Conservation (phyloP, 2,888 invertebrate species). For the Drosophila basisetae region DNA sequence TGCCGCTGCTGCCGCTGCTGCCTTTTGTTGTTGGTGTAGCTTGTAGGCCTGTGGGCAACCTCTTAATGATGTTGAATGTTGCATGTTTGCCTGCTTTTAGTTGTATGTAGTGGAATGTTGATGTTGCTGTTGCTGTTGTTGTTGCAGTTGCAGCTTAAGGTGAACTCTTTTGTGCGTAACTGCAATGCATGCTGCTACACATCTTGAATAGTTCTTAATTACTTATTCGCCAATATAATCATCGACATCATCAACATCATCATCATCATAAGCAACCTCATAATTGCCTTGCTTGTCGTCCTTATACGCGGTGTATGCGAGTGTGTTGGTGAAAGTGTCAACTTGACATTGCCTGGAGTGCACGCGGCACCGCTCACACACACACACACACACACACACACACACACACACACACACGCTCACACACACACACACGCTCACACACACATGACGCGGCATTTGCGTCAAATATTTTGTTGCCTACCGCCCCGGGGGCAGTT, state of each 20-base stretch:
- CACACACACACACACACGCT: slow-evolving; percentile 42
- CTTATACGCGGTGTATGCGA: slow-evolving; percentile 31
- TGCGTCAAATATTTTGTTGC: slow-evolving; percentile 79
- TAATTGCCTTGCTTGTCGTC: slow-evolving; percentile 46
- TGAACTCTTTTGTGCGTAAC: slow-evolving; percentile 5
- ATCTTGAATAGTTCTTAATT: slow-evolving; percentile 26
- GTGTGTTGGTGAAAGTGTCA: slow-evolving; percentile 79
- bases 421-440: slow-evolving; percentile 18
- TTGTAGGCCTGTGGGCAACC: slow-evolving; percentile 18
- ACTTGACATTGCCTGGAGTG: slow-evolving; percentile 84
- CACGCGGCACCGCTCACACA: slow-evolving; percentile 76
- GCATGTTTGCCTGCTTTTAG: slow-evolving; percentile 5
- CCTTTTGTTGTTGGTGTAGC: slow-evolving; percentile 15
- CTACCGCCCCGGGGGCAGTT: slow-evolving; percentile 66
- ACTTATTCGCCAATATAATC: slow-evolving; percentile 19
- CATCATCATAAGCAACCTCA: slow-evolving; percentile 10
- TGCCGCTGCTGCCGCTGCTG: neutral
- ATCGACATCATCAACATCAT: slow-evolving; percentile 15
- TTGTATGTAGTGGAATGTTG: neutral
- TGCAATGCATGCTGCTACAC: slow-evolving; percentile 7
- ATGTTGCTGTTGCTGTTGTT: neutral
- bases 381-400: slow-evolving; percentile 48
- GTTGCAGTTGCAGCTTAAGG: slow-evolving; percentile 4
- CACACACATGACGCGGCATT: slow-evolving; percentile 44
- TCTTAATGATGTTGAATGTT: slow-evolving; percentile 35